phyloP scores from a whole-genome alignment of 37 sponge, comb jelly and placozoan genomes.

The Mnemiopsis leidyi region DNA sequence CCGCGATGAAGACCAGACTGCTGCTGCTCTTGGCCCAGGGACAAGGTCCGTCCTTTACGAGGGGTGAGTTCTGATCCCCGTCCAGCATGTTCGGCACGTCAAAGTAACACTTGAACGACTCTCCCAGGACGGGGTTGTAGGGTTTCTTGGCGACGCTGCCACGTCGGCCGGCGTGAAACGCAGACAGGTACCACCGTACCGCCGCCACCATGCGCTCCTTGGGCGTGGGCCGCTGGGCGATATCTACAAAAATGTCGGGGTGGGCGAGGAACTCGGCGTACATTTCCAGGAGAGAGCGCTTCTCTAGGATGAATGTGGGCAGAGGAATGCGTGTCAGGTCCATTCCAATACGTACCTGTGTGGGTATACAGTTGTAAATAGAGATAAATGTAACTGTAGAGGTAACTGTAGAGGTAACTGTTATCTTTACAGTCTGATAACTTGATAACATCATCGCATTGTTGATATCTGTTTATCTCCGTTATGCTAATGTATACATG shows the following conservation, averaged over 20 bases:
- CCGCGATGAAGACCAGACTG: conserved; percentile 77
- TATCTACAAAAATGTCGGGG: conserved; percentile 87
- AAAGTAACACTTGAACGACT: conserved; percentile 92
- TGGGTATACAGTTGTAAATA: neutral
- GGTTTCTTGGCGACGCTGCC: conserved; percentile 95
- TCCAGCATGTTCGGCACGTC: conserved; percentile 74
- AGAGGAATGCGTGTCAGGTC: conserved; percentile 87
- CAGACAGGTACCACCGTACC: conserved; percentile 83
- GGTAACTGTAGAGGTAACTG: no score
- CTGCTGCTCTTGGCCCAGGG: conserved; percentile 11
- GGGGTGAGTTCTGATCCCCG: conserved; percentile 56
- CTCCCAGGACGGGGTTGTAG: conserved; percentile 96
- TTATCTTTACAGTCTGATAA: no score
- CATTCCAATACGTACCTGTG: conserved; percentile 85
- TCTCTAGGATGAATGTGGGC: conserved; percentile 98
- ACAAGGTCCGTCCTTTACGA: conserved; percentile 39
- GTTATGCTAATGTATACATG: no score
- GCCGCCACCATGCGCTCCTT: conserved; percentile 79
- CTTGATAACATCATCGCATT: no score
- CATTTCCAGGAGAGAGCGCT: conserved; percentile 98
- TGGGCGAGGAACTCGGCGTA: conserved; percentile 97
- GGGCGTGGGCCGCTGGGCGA: conserved; percentile 74
- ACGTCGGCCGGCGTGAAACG: conserved; percentile 94
- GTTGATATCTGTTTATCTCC: no score
- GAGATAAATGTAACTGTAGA: neutral